Evolutionary conservation across 2,888 invertebrate species (phyloP).

Genomic region (Rhogogaster chlorosoma): DNA sequence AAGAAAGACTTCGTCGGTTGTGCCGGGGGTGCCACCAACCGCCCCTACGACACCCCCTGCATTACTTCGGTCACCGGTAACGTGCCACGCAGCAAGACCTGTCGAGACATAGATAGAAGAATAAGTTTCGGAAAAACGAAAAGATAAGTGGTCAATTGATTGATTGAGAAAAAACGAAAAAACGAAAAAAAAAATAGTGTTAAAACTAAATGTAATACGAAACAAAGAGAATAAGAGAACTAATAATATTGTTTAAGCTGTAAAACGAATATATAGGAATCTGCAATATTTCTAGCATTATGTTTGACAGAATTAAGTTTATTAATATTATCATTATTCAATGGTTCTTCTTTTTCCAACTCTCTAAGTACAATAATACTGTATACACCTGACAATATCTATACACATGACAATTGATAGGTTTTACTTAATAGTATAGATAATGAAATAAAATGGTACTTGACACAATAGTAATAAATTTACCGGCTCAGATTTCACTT

Average conservation of each 20-base stretch:
- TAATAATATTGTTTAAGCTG: not conserved
- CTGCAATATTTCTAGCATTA: not conserved
- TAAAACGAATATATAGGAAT: not conserved
- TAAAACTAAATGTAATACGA: not conserved
- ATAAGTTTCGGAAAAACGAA: slow-evolving; percentile 53
- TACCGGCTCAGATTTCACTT: slow-evolving; percentile 34
- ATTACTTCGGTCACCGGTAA: slow-evolving; percentile 88
- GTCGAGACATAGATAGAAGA: slow-evolving; percentile 61
- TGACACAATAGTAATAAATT: slow-evolving; percentile 50
- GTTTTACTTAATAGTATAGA: not conserved
- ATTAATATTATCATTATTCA: slow-evolving; percentile 15
- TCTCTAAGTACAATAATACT: slow-evolving; percentile 8
- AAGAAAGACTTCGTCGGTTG: slow-evolving; percentile 89
- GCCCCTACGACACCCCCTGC: slow-evolving; percentile 73
- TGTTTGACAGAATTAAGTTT: not conserved
- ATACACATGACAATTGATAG: slow-evolving; percentile 17
- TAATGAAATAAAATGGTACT: slow-evolving; percentile 48
- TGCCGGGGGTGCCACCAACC: slow-evolving; percentile 73
- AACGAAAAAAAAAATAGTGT: slow-evolving; percentile 42
- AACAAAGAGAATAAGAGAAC: not conserved
- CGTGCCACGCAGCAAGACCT: slow-evolving; percentile 93
- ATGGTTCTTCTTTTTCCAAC: not conserved
- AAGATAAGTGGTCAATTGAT: slow-evolving; percentile 4
- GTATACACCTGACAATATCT: slow-evolving; percentile 37
- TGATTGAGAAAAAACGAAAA: no score